These are phyloP conservation scores for Spinibarbus caldwelli DNA, from an alignment of 2,797 vertebrate genomes.

Conservation along the genomic window DNA sequence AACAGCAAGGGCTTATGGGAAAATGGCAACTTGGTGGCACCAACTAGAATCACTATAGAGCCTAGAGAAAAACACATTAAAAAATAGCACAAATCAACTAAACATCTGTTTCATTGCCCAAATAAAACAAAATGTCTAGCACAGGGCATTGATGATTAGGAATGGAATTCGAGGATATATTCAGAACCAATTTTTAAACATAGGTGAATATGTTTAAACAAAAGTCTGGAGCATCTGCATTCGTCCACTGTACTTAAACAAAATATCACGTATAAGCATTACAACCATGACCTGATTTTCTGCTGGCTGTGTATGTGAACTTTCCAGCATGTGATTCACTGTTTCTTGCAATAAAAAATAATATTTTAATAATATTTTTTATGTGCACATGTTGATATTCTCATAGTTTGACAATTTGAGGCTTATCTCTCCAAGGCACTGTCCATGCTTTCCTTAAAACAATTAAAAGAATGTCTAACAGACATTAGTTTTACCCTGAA, in stretches of 20 bases:
- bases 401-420: background rate
- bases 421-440: background rate
- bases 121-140: background rate
- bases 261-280: background rate
- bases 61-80: conserved; percentile 71
- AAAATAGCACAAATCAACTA: background rate
- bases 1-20: conserved; percentile 93
- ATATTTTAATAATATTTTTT: background rate
- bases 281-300: background rate
- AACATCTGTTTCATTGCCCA: background rate
- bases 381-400: background rate
- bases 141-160: background rate
- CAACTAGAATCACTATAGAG: conserved; percentile 88
- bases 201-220: background rate
- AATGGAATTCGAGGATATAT: background rate
- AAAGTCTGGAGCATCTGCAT: background rate
- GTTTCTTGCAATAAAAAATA: background rate
- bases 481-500: conserved; percentile 83
- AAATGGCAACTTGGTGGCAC: conserved; percentile 87
- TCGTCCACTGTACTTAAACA: background rate
- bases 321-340: background rate
- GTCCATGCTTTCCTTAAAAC: background rate
- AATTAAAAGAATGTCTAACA: background rate
- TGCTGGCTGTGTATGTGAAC: background rate
- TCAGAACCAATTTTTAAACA: background rate